Conservation (phyloP, 2,113 vertebrate genomes). For the Eudyptes chrysolophus region DNA sequence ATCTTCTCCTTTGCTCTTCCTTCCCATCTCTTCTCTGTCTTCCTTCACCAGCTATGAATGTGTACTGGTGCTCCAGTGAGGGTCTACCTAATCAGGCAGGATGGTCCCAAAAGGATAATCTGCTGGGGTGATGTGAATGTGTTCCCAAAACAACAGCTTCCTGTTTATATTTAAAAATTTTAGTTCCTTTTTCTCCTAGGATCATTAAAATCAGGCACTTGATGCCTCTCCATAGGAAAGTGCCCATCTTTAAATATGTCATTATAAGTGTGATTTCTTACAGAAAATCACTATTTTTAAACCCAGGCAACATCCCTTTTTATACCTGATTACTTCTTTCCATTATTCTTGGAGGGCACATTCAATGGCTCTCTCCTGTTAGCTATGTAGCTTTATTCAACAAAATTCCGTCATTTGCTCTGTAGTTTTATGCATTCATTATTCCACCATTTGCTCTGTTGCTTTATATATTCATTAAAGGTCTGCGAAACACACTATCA, state of each 20-base stretch:
- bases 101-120: not conserved
- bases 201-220: not conserved
- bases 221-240: not conserved
- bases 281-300: not conserved
- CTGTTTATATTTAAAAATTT: not conserved
- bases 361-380: not conserved
- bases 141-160: not conserved
- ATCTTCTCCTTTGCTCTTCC: not conserved
- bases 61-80: not conserved
- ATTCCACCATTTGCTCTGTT: not conserved
- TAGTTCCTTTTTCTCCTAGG: not conserved
- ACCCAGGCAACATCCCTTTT: not conserved
- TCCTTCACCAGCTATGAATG: not conserved
- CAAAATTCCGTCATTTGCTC: not conserved
- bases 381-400: not conserved
- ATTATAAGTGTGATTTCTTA: not conserved
- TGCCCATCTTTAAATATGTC: not conserved
- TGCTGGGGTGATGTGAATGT: not conserved
- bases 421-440: not conserved
- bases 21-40: not conserved
- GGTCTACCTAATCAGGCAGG: not conserved
- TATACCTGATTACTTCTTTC: not conserved
- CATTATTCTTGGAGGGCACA: not conserved
- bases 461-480: slow-evolving; percentile 1
- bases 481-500: not conserved